Percentiles rank a stretch among this genome's conserved stretches.
Evolutionary conservation across 2,888 invertebrate species (phyloP).

Genomic region (Creontiades dilutus): DNA sequence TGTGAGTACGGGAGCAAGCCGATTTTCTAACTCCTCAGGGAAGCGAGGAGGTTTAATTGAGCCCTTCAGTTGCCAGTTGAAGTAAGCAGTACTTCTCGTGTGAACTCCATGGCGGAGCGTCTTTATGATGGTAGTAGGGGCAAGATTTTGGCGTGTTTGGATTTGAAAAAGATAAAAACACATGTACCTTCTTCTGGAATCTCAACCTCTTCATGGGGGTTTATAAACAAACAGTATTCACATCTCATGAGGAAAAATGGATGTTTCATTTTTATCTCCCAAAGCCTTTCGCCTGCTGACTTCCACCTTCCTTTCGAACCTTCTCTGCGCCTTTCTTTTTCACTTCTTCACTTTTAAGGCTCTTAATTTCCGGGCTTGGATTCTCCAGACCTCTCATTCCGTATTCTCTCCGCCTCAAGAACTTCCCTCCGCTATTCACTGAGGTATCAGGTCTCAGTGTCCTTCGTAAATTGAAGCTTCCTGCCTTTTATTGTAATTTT

Average conservation of each 20-base stretch:
- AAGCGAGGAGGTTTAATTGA: no score
- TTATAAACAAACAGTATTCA: background rate
- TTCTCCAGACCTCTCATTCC: slow-evolving; percentile 57
- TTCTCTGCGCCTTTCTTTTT: slow-evolving; percentile 25
- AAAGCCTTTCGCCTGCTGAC: background rate
- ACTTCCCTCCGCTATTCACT: slow-evolving; percentile 52
- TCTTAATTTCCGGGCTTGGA: slow-evolving; percentile 69
- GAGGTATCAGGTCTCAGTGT: slow-evolving; percentile 52
- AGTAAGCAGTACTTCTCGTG: no score
- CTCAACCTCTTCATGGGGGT: no score
- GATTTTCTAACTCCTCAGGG: no score
- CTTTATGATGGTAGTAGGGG: no score
- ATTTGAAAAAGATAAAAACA: no score
- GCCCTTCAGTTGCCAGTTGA: no score
- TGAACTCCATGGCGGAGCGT: no score
- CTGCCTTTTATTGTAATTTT: slow-evolving; percentile 69
- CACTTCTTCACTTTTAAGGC: slow-evolving; percentile 65
- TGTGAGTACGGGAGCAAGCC: no score
- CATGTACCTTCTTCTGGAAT: no score
- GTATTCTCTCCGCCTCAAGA: slow-evolving; percentile 63
- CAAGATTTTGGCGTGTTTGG: no score
- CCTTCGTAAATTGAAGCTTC: slow-evolving; percentile 65
- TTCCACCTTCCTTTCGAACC: background rate
- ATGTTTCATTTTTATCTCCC: slow-evolving; percentile 15
- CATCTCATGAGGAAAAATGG: background rate